Conservation (phyloP, 1,140 invertebrate species). For the Drosophila virilis region DNA sequence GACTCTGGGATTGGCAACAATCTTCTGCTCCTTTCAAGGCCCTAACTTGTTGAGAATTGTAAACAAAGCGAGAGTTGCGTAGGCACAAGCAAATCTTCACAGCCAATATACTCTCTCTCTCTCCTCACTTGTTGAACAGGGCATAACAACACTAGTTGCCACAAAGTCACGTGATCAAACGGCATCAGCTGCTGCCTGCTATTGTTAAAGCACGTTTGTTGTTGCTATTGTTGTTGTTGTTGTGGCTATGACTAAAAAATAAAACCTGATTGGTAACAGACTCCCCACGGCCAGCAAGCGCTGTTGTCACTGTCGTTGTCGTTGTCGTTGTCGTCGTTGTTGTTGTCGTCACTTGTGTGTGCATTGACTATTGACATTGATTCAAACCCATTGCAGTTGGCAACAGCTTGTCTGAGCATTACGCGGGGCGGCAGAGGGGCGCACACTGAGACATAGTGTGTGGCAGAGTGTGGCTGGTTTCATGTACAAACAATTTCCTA, state of each 20-base stretch:
- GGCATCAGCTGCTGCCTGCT: conserved; percentile 51
- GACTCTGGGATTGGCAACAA: no score
- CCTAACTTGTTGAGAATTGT: no score
- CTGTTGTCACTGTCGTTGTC: conserved; percentile 5
- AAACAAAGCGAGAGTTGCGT: no score
- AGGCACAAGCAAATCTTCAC: no score
- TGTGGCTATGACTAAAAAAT: conserved; percentile 16
- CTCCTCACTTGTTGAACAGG: no score
- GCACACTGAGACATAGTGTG: no score
- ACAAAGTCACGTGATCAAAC: conserved; percentile 69
- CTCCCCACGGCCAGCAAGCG: conserved; percentile 31
- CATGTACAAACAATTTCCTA: neutral
- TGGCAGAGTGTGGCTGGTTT: neutral
- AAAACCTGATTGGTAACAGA: conserved; percentile 57
- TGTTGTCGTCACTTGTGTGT: conserved; percentile 20
- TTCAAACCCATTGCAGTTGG: conserved; percentile 58
- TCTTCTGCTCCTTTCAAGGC: no score
- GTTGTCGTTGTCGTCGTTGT: neutral
- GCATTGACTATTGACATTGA: conserved; percentile 73
- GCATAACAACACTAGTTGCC: conserved; percentile 46
- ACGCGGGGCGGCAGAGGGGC: no score
- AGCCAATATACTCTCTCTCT: no score
- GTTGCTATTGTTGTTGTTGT: conserved; percentile 2
- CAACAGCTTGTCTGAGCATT: conserved; percentile 20
- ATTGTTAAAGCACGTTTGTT: conserved; percentile 25